Base-by-base conservation (phyloP, 1,140 invertebrate genomes). In the Drosophila ohnishii region DNA sequence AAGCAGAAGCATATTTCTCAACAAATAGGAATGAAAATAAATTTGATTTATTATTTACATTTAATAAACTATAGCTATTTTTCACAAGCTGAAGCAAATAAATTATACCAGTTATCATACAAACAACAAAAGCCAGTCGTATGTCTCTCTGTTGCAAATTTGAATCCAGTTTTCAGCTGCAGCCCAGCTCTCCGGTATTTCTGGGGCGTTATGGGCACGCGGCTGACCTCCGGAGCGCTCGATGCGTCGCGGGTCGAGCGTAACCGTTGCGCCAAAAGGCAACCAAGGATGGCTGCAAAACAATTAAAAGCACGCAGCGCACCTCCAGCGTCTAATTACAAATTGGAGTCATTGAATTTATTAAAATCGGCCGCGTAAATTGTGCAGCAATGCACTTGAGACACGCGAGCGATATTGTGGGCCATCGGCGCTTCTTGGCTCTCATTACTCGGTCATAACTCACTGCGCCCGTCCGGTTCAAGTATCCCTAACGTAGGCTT, bases 271-370 rank as follows among this genome's bases (percentile, higher is more conserved):
- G 87, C 87, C 87, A 90, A 90, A 84, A 88, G 75, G 78, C 87
- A 90, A 69, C 88, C 80, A 90, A 90, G 87, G 88, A 90, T 90
- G 88, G 71, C 72, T 77, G 66, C 85, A 80, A 74, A 87, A 80
- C 87, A 90, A 90, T 90, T 90, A 90, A 83, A 80, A 90, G 80
- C 85, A 88, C 85, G 84, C 84, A 89, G 84, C 66, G 75, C 75
- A 88, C 79, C 84, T 84, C 82, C 76, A 78, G 81, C 85, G 80
- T 84, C 84, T 88, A 88, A 88, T 88, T 88, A 89, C 85, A 84
- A 88, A 88, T 88, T 88, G 84, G 70, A 88, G 85, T 88, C 84
- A 89, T 89, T 89, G 84, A 87, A 88, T 88, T 87, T 89, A 89
- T 87, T 78, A 89, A 88, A 87, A 88, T 82, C 83, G 80, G 75